Base-by-base conservation (phyloP, 2,888 invertebrate species). In the Fragum fragum region DNA sequence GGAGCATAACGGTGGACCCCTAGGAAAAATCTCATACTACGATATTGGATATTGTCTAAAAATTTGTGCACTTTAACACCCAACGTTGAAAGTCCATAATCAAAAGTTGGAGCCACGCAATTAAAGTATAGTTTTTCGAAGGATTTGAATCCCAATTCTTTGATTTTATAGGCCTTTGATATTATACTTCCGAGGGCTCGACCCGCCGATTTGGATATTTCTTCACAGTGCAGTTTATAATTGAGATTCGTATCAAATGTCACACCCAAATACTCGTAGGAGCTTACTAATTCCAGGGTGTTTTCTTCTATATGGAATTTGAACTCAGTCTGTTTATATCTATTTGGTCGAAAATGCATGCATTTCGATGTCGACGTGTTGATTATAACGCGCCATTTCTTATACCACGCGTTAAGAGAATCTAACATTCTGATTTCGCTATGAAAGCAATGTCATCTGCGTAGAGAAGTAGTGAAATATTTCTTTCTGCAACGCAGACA, bases 221-320 rank as follows among this genome's bases (percentile, higher is more conserved):
- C 23, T 26, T 76, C 76, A 53, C 76, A 52, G 59, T 63, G 23
- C 6, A 16, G 7, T 23, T 32, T 16, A 42, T 63, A 77, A 55
- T 66, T 55, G 7, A 79, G 72, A 11, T 73, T 76, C 63, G 57
- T 55, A 36, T 70, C 26, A 32, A 83, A 80, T 16, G 53, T 78
- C 9, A 81, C 76, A 11, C 84, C 84, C 7, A 84, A 71, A 55
- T 84, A 84, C 59, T 78, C 81, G 59, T 81, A 84, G 1, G 66
- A 39, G 9, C 55, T 61, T 14, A 80, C 74, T 11, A 29, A 42
- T 61, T 80, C 66, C 7, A 80, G 11, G n/a, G 29, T 26, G 63
- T 73, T 73, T 14, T 73, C 63, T n/a, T 80, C 79, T 39, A 83
- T 42, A 29, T 55, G 32, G 52, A 83, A 80, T 23, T 21, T 23